Evolutionary conservation across 2,888 invertebrate species (phyloP), one percentile per base, ranked within the genome.

Genomic region (Mechanitis mazaeus): DNA sequence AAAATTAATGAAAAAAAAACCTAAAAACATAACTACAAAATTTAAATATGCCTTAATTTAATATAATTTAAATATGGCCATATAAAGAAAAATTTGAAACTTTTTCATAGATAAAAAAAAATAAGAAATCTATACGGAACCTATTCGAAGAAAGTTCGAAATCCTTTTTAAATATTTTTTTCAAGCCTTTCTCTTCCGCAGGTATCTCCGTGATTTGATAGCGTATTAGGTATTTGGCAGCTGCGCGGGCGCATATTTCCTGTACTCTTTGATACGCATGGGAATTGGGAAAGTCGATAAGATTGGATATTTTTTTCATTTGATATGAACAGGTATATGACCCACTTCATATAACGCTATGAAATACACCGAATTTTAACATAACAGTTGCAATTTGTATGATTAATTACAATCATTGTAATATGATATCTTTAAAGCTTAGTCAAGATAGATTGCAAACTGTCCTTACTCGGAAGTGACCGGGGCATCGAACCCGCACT

Each of bases 171-270:
- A 9, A 31, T 50, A 57, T 50, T 56, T 53, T 65, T 64, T 60
- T 42, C 12, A 33, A 55, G 55, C 84, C 87, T 87, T 87, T 87
- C 86, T 84, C 87, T 85, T 86, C 86, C 87, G 85, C 79, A 80
- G 83, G 83, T 84, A 85, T 78, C 70, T 71, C 73, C 75, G 73
- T 77, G 75, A 68, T 72, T 60, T 67, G 77, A 78, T 79, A 74
- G 71, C 71, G 73, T 71, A 75, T 60, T 72, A 76, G 75, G 74
- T 73, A 74, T 78, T 75, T 72, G 73, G 75, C 84, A 84, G 83
- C 79, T 84, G 83, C 73, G 69, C 70, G 64, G 65, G 65, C 69
- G 64, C 71, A 71, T 75, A 73, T 78, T 79, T 76, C 75, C 82
- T 78, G 77, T 72, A 75, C 74, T 66, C 69, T 60, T 54, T 53